Conservation (phyloP, 2,888 invertebrate genomes). For the Nephrotoma guestfalica region DNA sequence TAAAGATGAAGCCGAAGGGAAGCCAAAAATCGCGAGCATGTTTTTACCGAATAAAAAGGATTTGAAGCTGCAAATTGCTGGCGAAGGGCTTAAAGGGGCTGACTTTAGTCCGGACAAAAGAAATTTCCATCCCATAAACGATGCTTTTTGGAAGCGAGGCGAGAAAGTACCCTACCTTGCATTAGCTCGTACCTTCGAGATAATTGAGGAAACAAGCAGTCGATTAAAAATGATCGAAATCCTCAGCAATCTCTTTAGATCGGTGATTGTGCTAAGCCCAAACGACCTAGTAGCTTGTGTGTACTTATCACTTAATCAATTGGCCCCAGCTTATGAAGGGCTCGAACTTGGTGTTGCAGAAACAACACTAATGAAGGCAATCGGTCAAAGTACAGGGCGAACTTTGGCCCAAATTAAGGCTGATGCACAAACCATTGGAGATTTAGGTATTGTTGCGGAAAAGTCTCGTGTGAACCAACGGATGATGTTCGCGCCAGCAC, state of each 20-base stretch:
- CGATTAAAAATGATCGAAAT: constrained; percentile 86
- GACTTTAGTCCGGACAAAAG: constrained; percentile 56
- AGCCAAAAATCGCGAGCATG: constrained; percentile 5
- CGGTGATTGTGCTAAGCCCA: constrained; percentile 76
- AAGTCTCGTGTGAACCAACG: constrained; percentile 69
- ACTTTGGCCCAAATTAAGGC: constrained; percentile 68
- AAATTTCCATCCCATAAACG: constrained; percentile 67
- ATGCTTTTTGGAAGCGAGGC: constrained; percentile 66
- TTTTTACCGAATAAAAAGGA: constrained; percentile 12
- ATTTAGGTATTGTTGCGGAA: constrained; percentile 84
- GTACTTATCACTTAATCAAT: constrained; percentile 88
- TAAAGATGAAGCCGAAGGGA: not conserved
- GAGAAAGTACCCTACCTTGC: constrained; percentile 85
- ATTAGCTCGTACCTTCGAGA: constrained; percentile 74
- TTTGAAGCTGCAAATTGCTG: constrained; percentile 16
- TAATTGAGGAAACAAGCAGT: constrained; percentile 72
- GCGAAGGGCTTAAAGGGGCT: constrained; percentile 18
- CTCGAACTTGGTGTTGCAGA: constrained; percentile 91
- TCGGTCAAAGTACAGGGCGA: constrained; percentile 79
- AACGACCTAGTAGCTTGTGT: constrained; percentile 81
- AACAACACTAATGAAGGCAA: constrained; percentile 83
- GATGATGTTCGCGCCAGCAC: constrained; percentile 74
- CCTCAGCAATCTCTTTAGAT: constrained; percentile 80
- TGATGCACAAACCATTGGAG: constrained; percentile 47
- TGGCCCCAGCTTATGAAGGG: constrained; percentile 93